Base-by-base conservation (phyloP, 2,113 vertebrate species). In the Cairina moschata region DNA sequence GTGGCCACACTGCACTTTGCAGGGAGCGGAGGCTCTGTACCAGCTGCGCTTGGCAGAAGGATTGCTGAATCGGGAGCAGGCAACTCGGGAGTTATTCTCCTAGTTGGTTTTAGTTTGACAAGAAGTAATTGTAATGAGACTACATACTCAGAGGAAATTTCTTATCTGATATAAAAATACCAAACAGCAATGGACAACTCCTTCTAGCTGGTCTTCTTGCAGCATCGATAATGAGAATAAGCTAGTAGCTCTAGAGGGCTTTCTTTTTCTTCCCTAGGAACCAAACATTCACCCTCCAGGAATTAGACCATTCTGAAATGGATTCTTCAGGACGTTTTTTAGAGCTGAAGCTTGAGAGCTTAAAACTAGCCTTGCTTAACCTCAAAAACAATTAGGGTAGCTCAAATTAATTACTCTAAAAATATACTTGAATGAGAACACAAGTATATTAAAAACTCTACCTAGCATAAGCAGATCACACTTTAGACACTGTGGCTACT, bases 401-500 rank as follows among this genome's bases (percentile, higher is more conserved):
- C 29, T 66, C n/a, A 68, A 59, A 59, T 34, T 1, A n/a, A 6
- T 20, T 69, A 73, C 5, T 88, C 26, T 59, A 58, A 67, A 79
- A 58, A 11, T 1, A 73, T 31, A 36, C 32, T 72, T 67, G n/a
- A 68, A 86, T 1, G 2, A 81, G 11, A 75, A 63, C 28, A 66
- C 28, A 40, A 55, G 11, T 14, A 46, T 15, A 58, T 29, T 40
- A 78, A 50, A 84, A 87, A 90, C 46, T 81, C 95, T 94, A 97
- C 93, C 96, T 96, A 96, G 58, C 77, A 34, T 36, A 73, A 26
- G 72, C 6, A 74, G 91, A 56, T 75, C 66, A 52, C 74, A 69
- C 88, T 91, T 97, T 90, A 84, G 77, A 95, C 79, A 95, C 31
- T 66, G 86, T 92, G 71, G 92, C 91, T 87, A 96, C 60, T 66